A percentile compares a stretch with the other conserved stretches of the same genome.
Conservation (phyloP, 2,797 vertebrate species). For the Enteromius fasciolatus region DNA sequence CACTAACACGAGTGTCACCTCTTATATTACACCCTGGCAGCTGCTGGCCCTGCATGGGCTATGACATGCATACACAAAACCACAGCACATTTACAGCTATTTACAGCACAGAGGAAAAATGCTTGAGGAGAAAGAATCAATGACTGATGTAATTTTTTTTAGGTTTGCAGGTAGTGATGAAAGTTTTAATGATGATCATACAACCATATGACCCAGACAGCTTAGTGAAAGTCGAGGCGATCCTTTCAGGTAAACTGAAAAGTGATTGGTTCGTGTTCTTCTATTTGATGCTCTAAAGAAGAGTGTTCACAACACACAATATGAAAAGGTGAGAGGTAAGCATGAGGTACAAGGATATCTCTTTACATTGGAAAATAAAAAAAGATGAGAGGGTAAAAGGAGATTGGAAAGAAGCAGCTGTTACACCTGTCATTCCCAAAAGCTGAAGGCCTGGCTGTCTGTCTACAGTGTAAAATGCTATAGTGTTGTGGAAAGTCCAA, state of each 20-base stretch:
- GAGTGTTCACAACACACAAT: not conserved
- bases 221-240: not conserved
- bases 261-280: not conserved
- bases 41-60: conserved; percentile 36
- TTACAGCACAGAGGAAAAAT: conserved; percentile 3
- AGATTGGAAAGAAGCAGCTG: conserved; percentile 48
- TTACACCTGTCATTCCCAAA: conserved; percentile 34
- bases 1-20: conserved; percentile 12
- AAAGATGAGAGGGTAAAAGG: not conserved
- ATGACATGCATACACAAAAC: conserved; percentile 5
- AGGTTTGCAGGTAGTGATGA: not conserved
- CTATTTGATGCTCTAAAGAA: conserved; percentile 9
- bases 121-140: conserved; percentile 1
- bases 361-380: not conserved
- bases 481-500: conserved; percentile 21
- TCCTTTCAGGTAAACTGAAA: not conserved
- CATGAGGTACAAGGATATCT: not conserved
- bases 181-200: not conserved
- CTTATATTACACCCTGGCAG: conserved; percentile 50
- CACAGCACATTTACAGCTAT: conserved; percentile 17
- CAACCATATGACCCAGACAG: not conserved
- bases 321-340: not conserved
- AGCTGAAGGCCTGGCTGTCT: conserved; percentile 15
- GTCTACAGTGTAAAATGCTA: conserved; percentile 3
- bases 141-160: not conserved